A percentile compares a stretch with the other conserved stretches of the same genome.
phyloP scores from a whole-genome alignment of 2,888 invertebrate genomes.

The Xestoiulus laeticollis region DNA sequence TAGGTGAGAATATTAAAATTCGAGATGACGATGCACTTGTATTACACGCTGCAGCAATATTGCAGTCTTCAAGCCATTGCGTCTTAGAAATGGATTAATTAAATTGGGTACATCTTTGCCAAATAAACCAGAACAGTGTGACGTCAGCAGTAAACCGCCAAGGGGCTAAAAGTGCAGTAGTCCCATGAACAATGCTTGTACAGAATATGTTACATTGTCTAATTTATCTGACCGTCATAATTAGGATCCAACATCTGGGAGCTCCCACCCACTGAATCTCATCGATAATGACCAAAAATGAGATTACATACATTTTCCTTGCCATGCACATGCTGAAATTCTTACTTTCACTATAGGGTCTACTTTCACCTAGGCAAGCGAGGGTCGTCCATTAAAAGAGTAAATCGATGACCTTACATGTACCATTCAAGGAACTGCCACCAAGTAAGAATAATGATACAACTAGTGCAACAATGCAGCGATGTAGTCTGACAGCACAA shows the following conservation, averaged over 20 bases:
- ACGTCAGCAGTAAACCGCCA: neutral
- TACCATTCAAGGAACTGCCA: too few species aligned
- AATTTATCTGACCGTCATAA: neutral
- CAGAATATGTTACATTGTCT: neutral
- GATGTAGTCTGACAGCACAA: too few species aligned
- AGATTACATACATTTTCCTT: neutral
- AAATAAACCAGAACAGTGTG: neutral
- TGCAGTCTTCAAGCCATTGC: neutral
- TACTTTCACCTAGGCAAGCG: too few species aligned
- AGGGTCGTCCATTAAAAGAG: neutral
- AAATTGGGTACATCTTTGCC: neutral
- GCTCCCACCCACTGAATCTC: neutral
- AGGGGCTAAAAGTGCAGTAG: neutral
- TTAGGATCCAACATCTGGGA: neutral
- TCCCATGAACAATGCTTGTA: neutral
- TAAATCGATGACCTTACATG: neutral
- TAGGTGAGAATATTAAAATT: constrained; percentile 8
- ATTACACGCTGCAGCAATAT: neutral
- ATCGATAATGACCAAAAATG: neutral
- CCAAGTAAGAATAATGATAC: too few species aligned
- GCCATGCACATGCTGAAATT: neutral
- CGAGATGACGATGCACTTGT: neutral
- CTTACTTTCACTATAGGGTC: neutral
- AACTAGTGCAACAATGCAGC: too few species aligned
- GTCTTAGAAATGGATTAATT: neutral